Base-by-base conservation (phyloP, 2,113 vertebrate species). In the Sula dactylatra region DNA sequence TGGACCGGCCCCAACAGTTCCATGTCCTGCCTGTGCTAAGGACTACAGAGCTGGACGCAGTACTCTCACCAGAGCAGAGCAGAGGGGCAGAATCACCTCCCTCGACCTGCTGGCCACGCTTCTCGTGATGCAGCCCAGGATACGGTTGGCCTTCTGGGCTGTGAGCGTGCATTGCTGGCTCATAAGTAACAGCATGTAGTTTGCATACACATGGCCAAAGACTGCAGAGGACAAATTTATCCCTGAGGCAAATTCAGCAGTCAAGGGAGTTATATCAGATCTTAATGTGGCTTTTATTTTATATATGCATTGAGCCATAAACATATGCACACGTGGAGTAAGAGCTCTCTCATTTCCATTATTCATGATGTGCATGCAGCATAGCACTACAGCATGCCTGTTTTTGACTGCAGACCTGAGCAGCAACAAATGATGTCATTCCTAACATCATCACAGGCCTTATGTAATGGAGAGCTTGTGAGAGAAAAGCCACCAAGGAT, bases 301-400 rank as follows among this genome's bases (percentile, higher is more conserved):
- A 27, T 38, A 16, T 55, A 52, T 36, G 55, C n/a, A 50, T 5
- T 58, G 38, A 55, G n/a, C n/a, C 11, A 67, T 42, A 89, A 92
- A 67, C 11, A 40, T 15, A 54, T 1, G 3, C 3, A 34, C 10
- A 66, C 2, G 15, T 0, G 1, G 58, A 82, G 18, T n/a, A 65
- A 74, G 22, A 86, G 40, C 29, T 50, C 17, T 65, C 31, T 73
- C 52, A 11, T 55, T 59, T 22, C 16, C 9, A 8, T 54, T 84
- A 38, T 34, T 76, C 34, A n/a, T 5, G 2, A 50, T 11, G 7
- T 32, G 19, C 27, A 45, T n/a, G 26, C 24, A 64, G 47, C 38
- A 54, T 2, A 45, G 21, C 26, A 38, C 29, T 69, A 83, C 36
- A 54, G 34, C 9, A 26, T 45, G 21, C 29, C 49, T 74, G 13